These are phyloP conservation scores for Sciurus niger DNA, from an alignment of 2,113 vertebrate species.

Conservation along the genomic window DNA sequence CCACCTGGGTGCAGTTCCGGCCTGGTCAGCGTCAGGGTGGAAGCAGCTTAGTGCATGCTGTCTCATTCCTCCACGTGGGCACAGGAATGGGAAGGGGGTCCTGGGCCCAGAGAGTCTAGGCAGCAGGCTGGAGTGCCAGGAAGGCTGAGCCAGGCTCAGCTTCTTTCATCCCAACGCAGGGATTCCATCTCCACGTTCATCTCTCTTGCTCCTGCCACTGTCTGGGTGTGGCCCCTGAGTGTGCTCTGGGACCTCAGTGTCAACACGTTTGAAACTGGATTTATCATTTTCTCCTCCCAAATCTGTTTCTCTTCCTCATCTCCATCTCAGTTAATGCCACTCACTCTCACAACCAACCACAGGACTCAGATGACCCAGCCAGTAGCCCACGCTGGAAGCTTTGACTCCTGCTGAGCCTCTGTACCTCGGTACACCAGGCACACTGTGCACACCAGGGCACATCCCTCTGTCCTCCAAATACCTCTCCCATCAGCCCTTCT, in stretches of 20 bases:
- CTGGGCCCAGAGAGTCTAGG: background rate
- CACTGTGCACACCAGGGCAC: rapidly evolving
- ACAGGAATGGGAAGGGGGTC: background rate
- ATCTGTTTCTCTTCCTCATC: background rate
- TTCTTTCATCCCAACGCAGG: no score
- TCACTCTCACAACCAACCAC: background rate
- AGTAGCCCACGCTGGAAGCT: background rate
- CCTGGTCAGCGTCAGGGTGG: background rate
- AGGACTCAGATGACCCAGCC: background rate
- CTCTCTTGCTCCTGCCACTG: no score
- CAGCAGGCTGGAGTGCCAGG: rapidly evolving
- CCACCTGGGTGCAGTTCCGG: background rate
- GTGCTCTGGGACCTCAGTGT: background rate
- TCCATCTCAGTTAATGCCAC: background rate
- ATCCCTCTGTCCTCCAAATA: background rate
- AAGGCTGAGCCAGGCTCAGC: background rate
- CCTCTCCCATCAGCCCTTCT: background rate
- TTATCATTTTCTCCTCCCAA: background rate
- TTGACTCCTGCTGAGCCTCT: background rate
- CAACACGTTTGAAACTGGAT: background rate
- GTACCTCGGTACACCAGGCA: background rate
- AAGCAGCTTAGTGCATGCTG: background rate
- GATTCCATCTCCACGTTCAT: no score
- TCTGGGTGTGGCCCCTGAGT: background rate
- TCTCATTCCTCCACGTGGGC: background rate